These are phyloP conservation scores for Gallinago media DNA, from an alignment of 2,113 vertebrate genomes.

Conservation along the genomic window DNA sequence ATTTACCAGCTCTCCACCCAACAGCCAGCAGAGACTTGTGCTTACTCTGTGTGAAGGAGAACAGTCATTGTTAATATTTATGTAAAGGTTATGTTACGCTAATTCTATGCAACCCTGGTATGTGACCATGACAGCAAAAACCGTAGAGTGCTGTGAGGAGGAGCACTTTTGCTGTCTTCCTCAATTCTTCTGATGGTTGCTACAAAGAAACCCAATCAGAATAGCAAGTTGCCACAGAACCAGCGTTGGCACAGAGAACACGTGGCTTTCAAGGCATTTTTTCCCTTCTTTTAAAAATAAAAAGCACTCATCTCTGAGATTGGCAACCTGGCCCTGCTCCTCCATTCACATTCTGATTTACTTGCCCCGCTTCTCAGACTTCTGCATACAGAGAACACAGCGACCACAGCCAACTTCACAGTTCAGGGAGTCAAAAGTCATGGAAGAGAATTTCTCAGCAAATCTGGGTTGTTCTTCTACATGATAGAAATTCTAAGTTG, in stretches of 20 bases:
- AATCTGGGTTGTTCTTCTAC: neutral
- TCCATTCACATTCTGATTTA: neutral
- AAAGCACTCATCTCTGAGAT: neutral
- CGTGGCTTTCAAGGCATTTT: neutral
- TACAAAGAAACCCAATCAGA: neutral
- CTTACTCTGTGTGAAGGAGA: neutral
- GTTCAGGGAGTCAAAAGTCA: neutral
- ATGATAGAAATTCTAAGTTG: neutral
- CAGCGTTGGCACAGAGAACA: neutral
- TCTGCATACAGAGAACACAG: neutral
- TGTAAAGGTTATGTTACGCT: neutral
- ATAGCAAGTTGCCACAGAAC: neutral
- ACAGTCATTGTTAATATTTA: neutral
- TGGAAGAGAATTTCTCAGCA: neutral
- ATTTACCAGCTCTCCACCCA: neutral
- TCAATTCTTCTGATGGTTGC: neutral
- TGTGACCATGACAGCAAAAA: neutral
- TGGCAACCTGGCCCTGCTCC: neutral
- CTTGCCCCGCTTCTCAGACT: neutral
- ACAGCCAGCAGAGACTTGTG: fast-evolving
- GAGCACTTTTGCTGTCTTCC: neutral
- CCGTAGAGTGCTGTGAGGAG: neutral
- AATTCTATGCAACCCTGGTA: neutral
- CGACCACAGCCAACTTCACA: neutral
- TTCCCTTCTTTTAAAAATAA: neutral